A percentile compares a stretch with the other conserved stretches of the same genome.
Conservation (phyloP, 2,888 invertebrate species). For the Dicyrtomina minuta region DNA sequence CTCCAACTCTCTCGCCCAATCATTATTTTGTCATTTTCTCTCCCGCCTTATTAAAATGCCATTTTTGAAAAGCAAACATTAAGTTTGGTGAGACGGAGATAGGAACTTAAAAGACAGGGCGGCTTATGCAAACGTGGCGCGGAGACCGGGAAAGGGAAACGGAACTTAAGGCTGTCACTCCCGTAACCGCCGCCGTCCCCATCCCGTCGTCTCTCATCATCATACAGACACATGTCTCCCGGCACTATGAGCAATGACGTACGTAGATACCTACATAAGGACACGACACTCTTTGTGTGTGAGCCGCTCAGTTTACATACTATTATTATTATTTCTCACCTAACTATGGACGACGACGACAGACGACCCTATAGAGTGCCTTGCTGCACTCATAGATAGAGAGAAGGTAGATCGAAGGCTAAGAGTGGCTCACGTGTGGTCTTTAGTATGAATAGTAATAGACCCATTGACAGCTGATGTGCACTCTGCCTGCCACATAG, state of each 20-base stretch:
- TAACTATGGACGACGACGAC: too few species aligned
- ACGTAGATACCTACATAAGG: too few species aligned
- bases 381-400: too few species aligned
- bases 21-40: slow-evolving; percentile 33
- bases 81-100: slow-evolving; percentile 18
- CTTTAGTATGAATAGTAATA: slow-evolving; percentile 18
- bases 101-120: slow-evolving; percentile 13
- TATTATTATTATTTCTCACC: too few species aligned
- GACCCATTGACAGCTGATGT: slow-evolving; percentile 25
- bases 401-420: too few species aligned
- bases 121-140: slow-evolving; percentile 32
- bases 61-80: slow-evolving; percentile 40
- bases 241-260: too few species aligned
- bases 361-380: background rate
- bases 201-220: slow-evolving; percentile 9
- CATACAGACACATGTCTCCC: too few species aligned
- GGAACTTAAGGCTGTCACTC: too few species aligned
- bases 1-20: slow-evolving; percentile 14
- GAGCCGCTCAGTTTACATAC: too few species aligned
- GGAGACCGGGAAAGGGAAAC: background rate
- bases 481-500: background rate
- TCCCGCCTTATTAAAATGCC: slow-evolving; percentile 40
- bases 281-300: too few species aligned
- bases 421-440: slow-evolving; percentile 9
- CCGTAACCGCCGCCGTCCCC: background rate